phyloP scores from a whole-genome alignment of 35 echinoderm and acorn worm species.

The Heliocidaris tuberculata region DNA sequence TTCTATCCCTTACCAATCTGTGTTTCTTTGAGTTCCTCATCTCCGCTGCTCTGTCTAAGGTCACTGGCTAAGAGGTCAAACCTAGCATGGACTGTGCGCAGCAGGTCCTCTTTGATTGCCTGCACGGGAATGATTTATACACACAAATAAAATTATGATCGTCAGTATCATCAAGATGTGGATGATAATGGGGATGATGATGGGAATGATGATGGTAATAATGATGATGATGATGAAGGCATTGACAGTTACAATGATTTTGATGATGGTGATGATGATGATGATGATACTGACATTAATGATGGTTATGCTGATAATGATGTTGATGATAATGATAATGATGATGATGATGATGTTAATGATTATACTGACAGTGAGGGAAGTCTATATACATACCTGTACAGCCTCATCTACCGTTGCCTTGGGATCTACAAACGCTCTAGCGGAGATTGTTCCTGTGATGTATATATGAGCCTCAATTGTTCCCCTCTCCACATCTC shows the following conservation, averaged over 20 bases:
- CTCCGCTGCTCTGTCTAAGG: slow-evolving; percentile 64
- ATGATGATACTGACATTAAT: neutral
- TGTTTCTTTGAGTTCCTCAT: slow-evolving; percentile 60
- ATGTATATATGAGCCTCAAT: slow-evolving; percentile 13
- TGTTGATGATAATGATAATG: neutral
- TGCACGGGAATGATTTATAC: slow-evolving; percentile 19
- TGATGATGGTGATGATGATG: neutral
- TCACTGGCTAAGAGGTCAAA: slow-evolving; percentile 84
- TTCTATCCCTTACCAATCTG: slow-evolving; percentile 50
- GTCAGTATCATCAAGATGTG: neutral
- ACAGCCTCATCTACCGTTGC: slow-evolving; percentile 31
- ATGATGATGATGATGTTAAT: neutral
- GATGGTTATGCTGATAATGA: neutral
- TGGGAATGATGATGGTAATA: neutral
- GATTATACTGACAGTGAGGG: neutral
- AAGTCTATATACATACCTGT: neutral
- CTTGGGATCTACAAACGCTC: slow-evolving; percentile 7
- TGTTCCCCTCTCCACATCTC: neutral
- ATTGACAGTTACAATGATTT: neutral
- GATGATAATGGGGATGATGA: neutral
- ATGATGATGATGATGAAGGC: neutral
- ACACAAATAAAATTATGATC: too few species aligned
- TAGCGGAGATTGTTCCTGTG: neutral
- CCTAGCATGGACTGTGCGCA: slow-evolving; percentile 72
- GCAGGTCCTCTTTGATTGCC: slow-evolving; percentile 83